These are phyloP conservation scores for Pyrochroa serraticornis DNA, from an alignment of 2,888 invertebrate species.

Conservation along the genomic window DNA sequence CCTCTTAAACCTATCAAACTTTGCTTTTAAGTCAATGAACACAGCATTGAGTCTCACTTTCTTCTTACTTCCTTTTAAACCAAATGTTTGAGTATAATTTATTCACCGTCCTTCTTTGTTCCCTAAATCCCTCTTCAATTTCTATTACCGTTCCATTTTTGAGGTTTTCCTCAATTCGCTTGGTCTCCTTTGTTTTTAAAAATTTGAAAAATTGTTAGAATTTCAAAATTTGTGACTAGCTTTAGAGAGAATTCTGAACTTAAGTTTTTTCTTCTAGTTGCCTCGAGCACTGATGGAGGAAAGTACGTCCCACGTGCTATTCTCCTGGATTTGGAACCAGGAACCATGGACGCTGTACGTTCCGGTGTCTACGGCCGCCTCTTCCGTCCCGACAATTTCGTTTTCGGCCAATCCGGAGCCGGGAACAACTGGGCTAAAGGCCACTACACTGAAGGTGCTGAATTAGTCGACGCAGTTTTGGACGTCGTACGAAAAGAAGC, in stretches of 20 bases:
- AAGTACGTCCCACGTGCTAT: constrained; percentile 82
- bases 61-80: no score
- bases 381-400: constrained; percentile 90
- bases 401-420: constrained; percentile 72
- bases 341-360: constrained; percentile 89
- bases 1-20: no score
- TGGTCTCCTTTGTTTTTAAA: no score
- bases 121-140: no score
- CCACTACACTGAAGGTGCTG: constrained; percentile 92
- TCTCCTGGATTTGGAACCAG: constrained; percentile 77
- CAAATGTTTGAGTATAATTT: no score
- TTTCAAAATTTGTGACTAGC: background rate
- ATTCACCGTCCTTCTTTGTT: no score
- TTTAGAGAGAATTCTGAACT: background rate
- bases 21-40: no score
- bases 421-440: constrained; percentile 91
- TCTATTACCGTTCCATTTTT: no score
- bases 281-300: constrained; percentile 55
- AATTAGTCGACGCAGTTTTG: constrained; percentile 81
- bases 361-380: constrained; percentile 86
- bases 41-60: no score
- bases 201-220: background rate
- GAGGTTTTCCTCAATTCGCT: no score
- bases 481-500: constrained; percentile 87
- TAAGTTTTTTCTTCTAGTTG: constrained; percentile 39